A percentile compares a stretch with the other conserved stretches of the same genome.
These are phyloP conservation scores for Venustaconcha ellipsiformis DNA, from an alignment of 1,140 invertebrate species.

Conservation along the genomic window DNA sequence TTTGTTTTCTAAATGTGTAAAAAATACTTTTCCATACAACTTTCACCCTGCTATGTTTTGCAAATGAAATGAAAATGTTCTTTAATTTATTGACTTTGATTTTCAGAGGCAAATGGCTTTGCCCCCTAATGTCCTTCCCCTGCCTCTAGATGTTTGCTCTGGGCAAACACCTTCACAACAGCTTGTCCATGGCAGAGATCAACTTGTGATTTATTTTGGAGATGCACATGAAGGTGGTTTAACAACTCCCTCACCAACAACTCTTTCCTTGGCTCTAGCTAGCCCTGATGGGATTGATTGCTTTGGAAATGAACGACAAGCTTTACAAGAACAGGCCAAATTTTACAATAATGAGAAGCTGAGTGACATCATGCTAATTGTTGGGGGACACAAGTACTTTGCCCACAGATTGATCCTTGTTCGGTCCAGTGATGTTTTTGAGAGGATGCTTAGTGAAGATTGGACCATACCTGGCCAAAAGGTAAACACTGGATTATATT, in stretches of 20 bases:
- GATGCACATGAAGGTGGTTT: constrained; percentile 3
- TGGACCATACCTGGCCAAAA: constrained; percentile 65
- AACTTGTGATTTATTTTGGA: no score
- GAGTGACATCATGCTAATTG: constrained; percentile 67
- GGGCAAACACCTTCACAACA: no score
- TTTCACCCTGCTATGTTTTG: no score
- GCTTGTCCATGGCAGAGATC: no score
- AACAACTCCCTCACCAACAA: constrained; percentile 36
- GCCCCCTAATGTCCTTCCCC: no score
- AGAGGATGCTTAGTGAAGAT: constrained; percentile 69
- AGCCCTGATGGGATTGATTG: constrained; percentile 68
- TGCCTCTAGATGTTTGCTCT: no score
- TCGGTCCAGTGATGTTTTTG: constrained; percentile 69
- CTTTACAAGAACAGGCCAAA: constrained; percentile 66
- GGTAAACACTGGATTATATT: constrained; percentile 27
- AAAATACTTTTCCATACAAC: no score
- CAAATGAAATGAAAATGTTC: no score
- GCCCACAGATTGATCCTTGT: constrained; percentile 69
- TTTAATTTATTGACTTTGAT: no score
- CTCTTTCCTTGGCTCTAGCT: constrained; percentile 42
- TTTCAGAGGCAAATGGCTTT: no score
- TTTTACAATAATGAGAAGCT: constrained; percentile 68
- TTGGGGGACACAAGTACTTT: constrained; percentile 65
- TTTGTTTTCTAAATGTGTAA: no score
- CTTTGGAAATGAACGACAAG: constrained; percentile 69